Base-by-base conservation (phyloP, 1,140 invertebrate species). In the Trichonephila clavata region DNA sequence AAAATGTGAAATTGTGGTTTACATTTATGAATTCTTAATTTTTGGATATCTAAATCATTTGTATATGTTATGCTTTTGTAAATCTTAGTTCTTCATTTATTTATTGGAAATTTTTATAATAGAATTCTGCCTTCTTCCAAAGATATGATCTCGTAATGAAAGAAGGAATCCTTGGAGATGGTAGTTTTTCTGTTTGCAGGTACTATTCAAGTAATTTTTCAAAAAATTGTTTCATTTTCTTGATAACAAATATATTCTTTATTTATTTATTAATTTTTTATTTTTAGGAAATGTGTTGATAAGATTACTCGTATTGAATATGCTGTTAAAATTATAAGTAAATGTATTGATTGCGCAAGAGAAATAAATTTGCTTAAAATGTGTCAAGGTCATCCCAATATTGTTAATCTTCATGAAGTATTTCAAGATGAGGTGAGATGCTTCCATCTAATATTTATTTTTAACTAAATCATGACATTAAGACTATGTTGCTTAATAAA, bases 311-410 rank as follows among this genome's bases (percentile, higher is more conserved):
- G 97, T 18, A 97, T 97, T 94, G 97, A 97, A 88, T 99, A 97
- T 96, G 98, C 98, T 18, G 98, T 99, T 2, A 99, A 99, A 96
- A 99, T 99, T 94, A 97, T 99, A 14, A 98, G 97, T 94, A 96
- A 97, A n/a, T 96, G 97, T 59, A 96, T 98, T 83, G 97, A 98
- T 95, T 97, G 97, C 57, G 96, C 96, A 3, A 96, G 97, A 81
- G 98, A 99, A 96, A 97, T 98, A 1, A 97, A 97, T 94, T 95
- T 99, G 65, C 96, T 99, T 88, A 97, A 97, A 94, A 96, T 96
- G 88, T 99, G 98, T 95, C 98, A 98, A 95, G 98, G 97, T 84
- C 98, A 99, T 95, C 97, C 97, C 4, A 98, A 98, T 95, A 97
- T 99, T 95, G 98, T 99, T 21, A 97, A 97, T 87, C 95, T 99